Base-by-base conservation (phyloP, 2,797 vertebrate genomes). In the Capromys pilorides region DNA sequence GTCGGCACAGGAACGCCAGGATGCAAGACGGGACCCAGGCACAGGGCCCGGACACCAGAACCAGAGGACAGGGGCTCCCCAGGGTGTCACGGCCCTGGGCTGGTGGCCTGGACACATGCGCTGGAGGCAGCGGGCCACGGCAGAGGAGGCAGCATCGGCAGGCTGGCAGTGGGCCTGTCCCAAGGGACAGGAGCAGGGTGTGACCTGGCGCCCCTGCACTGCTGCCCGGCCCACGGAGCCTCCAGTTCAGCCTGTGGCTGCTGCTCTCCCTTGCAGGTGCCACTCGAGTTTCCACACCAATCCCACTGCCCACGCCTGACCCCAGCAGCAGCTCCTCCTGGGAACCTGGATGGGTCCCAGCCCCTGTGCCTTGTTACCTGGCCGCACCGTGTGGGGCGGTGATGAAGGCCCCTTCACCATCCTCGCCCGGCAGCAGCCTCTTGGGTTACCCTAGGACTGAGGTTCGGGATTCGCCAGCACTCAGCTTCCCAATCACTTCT, bases 21-120 rank as follows among this genome's bases (percentile, higher is more conserved):
- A 21, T 24, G 41, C 39, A 10, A 33, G 14, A 18, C 21, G 28
- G 3, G 12, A 49, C 26, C 66, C 28, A 5, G 5, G n/a, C 39
- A 14, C 41, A n/a, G 7, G 11, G 22, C 5, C 19, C 19, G 1
- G 49, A 11, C 1, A 0, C 31, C 3, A 18, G 39, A 1, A 3
- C 5, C 3, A 4, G 31, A 51, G 36, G 36, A 24, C 3, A 4
- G 45, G n/a, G 2, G 0, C 14, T 73, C 59, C 6, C 1, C 18
- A 28, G 24, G 73, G 14, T 14, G 26, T 18, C 45, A 31, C 5
- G 6, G 75, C 24, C 41, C 12, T 49, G 41, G 73, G 24, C 12
- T 49, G 26, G 26, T 14, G 73, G 41, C 69, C 39, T 77, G 73
- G 73, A 41, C 22, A 2, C 26, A 6, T 5, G n/a, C 36, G 19